Conservation (phyloP, 2,888 invertebrate species). For the Axea sp. region DNA sequence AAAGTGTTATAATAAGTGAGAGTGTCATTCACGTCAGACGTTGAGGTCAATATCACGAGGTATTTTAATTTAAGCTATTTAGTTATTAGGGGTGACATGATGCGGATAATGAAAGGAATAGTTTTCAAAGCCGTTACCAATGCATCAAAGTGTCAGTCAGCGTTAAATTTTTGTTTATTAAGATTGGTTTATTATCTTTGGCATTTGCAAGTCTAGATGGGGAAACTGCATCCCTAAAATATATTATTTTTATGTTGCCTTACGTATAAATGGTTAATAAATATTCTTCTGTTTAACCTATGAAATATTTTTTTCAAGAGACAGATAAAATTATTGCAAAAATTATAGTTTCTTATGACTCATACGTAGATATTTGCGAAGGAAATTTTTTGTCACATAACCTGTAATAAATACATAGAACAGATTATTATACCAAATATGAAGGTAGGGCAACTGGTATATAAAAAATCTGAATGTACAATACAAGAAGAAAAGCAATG, state of each 20-base stretch:
- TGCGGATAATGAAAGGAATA: slow-evolving; percentile 8
- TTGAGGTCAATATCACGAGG: slow-evolving; percentile 37
- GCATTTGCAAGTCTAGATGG: neutral
- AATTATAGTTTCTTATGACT: slow-evolving; percentile 34
- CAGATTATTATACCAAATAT: no score
- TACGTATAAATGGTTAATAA: slow-evolving; percentile 2
- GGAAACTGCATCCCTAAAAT: no score
- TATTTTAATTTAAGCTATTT: slow-evolving; percentile 45
- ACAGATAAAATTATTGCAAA: neutral
- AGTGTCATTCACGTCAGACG: slow-evolving; percentile 10
- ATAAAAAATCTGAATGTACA: no score
- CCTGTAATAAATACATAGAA: no score
- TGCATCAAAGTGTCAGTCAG: no score
- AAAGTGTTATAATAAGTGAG: slow-evolving; percentile 18
- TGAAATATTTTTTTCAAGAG: neutral
- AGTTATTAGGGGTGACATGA: slow-evolving; percentile 16
- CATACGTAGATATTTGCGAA: slow-evolving; percentile 16
- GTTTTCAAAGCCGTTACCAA: slow-evolving; percentile 11
- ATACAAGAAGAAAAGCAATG: no score
- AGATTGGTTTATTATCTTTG: neutral
- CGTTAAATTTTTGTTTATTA: neutral
- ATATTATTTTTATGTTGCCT: no score
- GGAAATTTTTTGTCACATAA: slow-evolving; percentile 5
- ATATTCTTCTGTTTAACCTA: slow-evolving; percentile 30
- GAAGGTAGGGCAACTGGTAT: no score